Conservation (phyloP, 1,140 invertebrate genomes). For the Cydia fagiglandana region DNA sequence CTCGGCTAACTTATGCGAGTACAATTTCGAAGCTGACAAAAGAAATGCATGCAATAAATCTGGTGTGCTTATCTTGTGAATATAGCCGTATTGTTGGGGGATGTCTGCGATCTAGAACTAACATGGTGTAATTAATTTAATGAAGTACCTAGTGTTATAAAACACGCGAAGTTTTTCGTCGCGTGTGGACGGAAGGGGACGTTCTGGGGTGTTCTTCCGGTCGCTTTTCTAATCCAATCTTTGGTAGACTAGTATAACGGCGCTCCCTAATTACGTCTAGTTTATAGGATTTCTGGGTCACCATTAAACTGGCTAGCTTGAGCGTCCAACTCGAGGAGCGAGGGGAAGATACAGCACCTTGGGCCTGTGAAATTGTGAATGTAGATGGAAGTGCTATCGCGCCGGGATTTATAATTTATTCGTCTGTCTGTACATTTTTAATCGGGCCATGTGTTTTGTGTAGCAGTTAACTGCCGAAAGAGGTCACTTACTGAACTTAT, state of each 20-base stretch:
- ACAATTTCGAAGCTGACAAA: slow-evolving; percentile 79
- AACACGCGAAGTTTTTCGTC: slow-evolving; percentile 64
- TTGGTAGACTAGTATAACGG: not conserved
- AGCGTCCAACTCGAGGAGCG: not conserved
- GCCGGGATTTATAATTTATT: slow-evolving; percentile 29
- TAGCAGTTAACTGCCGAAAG: not conserved
- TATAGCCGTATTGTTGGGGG: slow-evolving; percentile 74
- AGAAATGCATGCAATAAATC: slow-evolving; percentile 79
- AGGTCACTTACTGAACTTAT: not conserved
- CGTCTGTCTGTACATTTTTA: slow-evolving; percentile 30
- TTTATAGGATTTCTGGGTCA: not conserved
- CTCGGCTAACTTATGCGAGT: slow-evolving; percentile 78
- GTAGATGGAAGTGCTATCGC: slow-evolving; percentile 18
- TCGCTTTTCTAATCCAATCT: not conserved
- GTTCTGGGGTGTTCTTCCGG: not conserved
- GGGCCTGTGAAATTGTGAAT: slow-evolving; percentile 15
- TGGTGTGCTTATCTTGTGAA: slow-evolving; percentile 69
- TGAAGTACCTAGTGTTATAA: slow-evolving; percentile 57
- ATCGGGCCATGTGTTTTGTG: slow-evolving; percentile 12
- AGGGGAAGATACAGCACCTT: not conserved
- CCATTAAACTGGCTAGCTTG: not conserved
- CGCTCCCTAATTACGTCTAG: not conserved
- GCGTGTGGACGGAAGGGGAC: slow-evolving; percentile 43
- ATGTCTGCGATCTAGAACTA: slow-evolving; percentile 70
- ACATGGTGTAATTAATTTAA: slow-evolving; percentile 76